Base-by-base conservation (phyloP, 2,797 vertebrate species). In the Cottoperca gobio region DNA sequence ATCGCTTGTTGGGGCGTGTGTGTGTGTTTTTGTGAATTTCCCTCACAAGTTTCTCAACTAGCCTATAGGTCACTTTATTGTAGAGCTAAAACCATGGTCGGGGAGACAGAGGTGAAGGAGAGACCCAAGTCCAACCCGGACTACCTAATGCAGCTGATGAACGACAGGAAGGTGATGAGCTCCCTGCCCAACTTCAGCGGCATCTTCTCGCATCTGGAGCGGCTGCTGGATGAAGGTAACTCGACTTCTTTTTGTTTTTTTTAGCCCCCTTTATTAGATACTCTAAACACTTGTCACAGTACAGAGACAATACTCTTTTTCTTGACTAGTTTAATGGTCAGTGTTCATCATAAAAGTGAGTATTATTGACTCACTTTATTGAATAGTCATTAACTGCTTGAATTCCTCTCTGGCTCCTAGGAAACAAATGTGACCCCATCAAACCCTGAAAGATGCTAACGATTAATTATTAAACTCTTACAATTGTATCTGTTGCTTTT, bases 131-230 rank as follows among this genome's bases (percentile, higher is more conserved):
- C 97, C 93, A 99, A 95, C 91, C 97, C 97, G 76, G 97, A 99
- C 95, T 99, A 99, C 89, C 94, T 97, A 85, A 99, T 99, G 97
- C 97, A 99, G 95, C 95, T 99, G 78, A 99, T 99, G 97, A 99
- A 98, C 95, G 97, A 99, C 92, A 93, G 97, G 93, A 99, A 99
- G 92, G 96, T 99, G 88, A 99, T 98, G 97, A 98, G 97, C 91
- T 98, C 97, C 73, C 96, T 99, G 89, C 97, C 97, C 83, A 99
- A 98, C 97, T 99, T 99, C 95, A 98, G 97, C 87, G 97, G 97
- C 90, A 98, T 99, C 94, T 99, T 97, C 79, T 95, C 95, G 90
- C 95, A 96, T 81, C 94, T 96, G 85, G 95, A 96, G 89, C 88
- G 95, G 80, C 94, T 96, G 26, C 85, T 96, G 89, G 95, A 96